A percentile compares a stretch with the other conserved stretches of the same genome.
phyloP scores from a whole-genome alignment of 2,113 vertebrate species.

The Sardina pilchardus region DNA sequence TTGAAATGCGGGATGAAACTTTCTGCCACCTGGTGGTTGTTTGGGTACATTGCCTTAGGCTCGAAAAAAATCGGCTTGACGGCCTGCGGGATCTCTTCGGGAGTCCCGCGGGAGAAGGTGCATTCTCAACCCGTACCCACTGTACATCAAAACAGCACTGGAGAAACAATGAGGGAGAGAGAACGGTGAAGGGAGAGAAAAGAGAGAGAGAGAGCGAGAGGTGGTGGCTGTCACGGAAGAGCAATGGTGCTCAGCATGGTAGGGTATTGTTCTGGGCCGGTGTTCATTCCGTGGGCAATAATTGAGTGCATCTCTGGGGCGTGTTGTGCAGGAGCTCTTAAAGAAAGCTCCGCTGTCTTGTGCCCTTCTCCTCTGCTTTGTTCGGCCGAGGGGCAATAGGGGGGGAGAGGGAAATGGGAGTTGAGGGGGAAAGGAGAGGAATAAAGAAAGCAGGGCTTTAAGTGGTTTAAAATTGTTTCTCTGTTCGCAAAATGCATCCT shows the following conservation, averaged over 20 bases:
- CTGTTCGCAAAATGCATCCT: constrained; percentile 52
- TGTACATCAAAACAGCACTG: too few species aligned
- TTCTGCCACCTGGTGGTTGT: too few species aligned
- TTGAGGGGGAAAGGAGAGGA: not conserved
- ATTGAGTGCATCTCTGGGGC: not conserved
- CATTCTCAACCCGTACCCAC: too few species aligned
- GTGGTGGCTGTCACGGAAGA: not conserved
- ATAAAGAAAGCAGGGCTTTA: constrained; percentile 17
- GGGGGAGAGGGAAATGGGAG: not conserved
- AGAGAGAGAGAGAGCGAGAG: not conserved
- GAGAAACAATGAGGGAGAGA: not conserved
- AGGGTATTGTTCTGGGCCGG: not conserved
- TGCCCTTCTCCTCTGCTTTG: not conserved
- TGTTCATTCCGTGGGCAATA: not conserved
- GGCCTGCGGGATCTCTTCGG: too few species aligned
- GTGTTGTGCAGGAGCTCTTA: not conserved
- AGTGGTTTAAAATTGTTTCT: constrained; percentile 34
- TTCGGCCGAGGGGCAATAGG: not conserved
- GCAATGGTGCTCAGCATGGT: not conserved
- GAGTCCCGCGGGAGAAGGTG: too few species aligned
- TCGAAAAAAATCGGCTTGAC: too few species aligned
- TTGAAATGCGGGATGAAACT: too few species aligned
- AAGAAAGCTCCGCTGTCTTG: not conserved
- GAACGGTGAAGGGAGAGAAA: not conserved
- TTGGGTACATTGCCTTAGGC: too few species aligned